phyloP scores from a whole-genome alignment of 1,140 invertebrate species.

The Ditylenchus dipsaci region DNA sequence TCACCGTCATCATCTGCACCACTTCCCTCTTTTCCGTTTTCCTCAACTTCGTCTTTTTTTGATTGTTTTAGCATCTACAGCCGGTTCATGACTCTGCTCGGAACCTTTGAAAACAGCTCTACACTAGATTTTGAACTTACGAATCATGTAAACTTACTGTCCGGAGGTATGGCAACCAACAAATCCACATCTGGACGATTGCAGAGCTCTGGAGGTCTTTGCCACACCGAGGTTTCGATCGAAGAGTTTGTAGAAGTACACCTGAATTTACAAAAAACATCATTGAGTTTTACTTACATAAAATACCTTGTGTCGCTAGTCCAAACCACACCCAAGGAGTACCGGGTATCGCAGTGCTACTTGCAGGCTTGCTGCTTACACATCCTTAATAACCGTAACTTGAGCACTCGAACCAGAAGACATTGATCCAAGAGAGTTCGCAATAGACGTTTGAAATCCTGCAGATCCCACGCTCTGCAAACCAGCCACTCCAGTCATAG shows the following conservation, averaged over 20 bases:
- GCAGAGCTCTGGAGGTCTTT: slow-evolving; percentile 82
- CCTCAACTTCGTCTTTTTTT: background rate
- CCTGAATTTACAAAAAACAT: too few relatives aligned
- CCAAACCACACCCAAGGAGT: slow-evolving; percentile 75
- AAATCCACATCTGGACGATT: slow-evolving; percentile 56
- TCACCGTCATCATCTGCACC: background rate
- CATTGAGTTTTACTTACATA: too few relatives aligned
- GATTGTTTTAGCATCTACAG: background rate
- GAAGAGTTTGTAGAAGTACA: slow-evolving; percentile 82
- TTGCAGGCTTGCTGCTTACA: slow-evolving; percentile 72
- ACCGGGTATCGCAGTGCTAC: slow-evolving; percentile 86
- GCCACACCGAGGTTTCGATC: slow-evolving; percentile 88
- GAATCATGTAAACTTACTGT: slow-evolving; percentile 6
- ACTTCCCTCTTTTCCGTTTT: background rate
- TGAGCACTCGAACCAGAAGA: slow-evolving; percentile 56
- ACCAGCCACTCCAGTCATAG: slow-evolving; percentile 53
- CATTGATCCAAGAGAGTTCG: slow-evolving; percentile 59
- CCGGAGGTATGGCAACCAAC: slow-evolving; percentile 49
- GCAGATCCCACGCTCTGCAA: slow-evolving; percentile 56
- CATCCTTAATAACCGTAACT: slow-evolving; percentile 55
- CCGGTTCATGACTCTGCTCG: too few relatives aligned
- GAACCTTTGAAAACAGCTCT: too few relatives aligned
- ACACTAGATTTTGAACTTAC: too few relatives aligned
- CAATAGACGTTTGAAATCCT: slow-evolving; percentile 45
- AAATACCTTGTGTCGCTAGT: slow-evolving; percentile 20